phyloP scores from a whole-genome alignment of 2,888 invertebrate genomes.

The Hirtodrosophila confusa region DNA sequence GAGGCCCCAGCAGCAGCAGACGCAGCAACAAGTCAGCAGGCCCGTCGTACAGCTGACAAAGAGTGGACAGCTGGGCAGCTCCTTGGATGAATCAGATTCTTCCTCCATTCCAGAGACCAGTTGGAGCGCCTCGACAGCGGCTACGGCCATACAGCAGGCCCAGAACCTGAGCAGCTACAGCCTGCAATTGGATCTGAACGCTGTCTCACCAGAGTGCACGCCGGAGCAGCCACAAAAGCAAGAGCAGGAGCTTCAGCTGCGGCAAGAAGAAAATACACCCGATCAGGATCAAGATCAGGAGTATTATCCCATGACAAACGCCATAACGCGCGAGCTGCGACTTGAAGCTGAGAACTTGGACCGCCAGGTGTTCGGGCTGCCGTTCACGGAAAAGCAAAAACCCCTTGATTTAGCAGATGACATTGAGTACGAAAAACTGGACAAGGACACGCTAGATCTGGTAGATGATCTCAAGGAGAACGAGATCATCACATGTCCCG shows the following conservation, averaged over 20 bases:
- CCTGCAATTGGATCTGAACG: slow-evolving; percentile 75
- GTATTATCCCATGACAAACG: slow-evolving; percentile 94
- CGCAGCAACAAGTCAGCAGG: slow-evolving; percentile 42
- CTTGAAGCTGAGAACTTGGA: slow-evolving; percentile 93
- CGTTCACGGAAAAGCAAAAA: slow-evolving; percentile 54
- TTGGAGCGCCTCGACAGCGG: slow-evolving; percentile 81
- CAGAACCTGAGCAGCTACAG: slow-evolving; percentile 78
- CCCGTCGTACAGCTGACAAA: slow-evolving; percentile 85
- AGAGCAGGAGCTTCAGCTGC: slow-evolving; percentile 52
- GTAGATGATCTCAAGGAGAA: slow-evolving; percentile 82
- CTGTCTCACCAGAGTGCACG: slow-evolving; percentile 51
- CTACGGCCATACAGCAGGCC: slow-evolving; percentile 81
- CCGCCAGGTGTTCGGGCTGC: slow-evolving; percentile 90
- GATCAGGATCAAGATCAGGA: slow-evolving; percentile 91
- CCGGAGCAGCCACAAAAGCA: slow-evolving; percentile 63
- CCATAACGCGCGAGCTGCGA: slow-evolving; percentile 92
- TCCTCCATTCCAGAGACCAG: slow-evolving; percentile 82
- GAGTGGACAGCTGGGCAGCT: slow-evolving; percentile 74
- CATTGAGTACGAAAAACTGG: slow-evolving; percentile 82
- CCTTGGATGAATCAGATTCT: slow-evolving; percentile 85
- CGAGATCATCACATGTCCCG: slow-evolving; percentile 81
- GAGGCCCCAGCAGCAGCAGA: slow-evolving; percentile 30
- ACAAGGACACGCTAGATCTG: slow-evolving; percentile 83
- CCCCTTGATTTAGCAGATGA: slow-evolving; percentile 48
- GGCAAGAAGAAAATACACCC: slow-evolving; percentile 18